phyloP scores from a whole-genome alignment of 2,797 vertebrate genomes.

The Lindbergichthys nudifrons region DNA sequence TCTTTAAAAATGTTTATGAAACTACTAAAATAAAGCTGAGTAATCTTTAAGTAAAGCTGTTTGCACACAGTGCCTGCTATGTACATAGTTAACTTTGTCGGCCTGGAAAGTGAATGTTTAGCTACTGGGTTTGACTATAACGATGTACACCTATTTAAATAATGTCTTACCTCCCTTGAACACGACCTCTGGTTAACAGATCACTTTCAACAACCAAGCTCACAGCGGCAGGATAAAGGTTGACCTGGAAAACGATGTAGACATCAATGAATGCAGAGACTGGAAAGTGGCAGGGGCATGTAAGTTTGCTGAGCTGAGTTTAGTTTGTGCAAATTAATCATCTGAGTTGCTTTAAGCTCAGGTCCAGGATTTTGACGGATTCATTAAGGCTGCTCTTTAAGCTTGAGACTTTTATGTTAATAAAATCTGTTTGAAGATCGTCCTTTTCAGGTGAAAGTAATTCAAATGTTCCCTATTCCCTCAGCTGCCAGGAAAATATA shows the following conservation, averaged over 20 bases:
- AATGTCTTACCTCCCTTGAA: neutral
- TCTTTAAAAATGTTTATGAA: neutral
- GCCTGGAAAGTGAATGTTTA: conserved; percentile 10
- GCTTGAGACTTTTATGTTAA: neutral
- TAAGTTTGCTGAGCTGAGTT: conserved; percentile 75
- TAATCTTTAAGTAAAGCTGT: neutral
- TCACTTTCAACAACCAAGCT: conserved; percentile 91
- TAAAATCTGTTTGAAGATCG: neutral
- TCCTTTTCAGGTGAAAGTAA: neutral
- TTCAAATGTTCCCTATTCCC: conserved; percentile 16
- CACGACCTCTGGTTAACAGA: conserved; percentile 77
- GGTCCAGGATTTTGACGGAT: neutral
- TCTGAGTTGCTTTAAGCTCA: neutral
- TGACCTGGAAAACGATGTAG: conserved; percentile 89
- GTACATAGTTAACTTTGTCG: conserved; percentile 6
- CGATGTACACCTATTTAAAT: neutral
- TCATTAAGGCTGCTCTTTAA: neutral
- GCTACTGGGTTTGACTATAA: neutral
- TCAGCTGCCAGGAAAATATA: conserved; percentile 89
- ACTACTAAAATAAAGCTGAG: neutral
- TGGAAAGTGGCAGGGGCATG: conserved; percentile 91
- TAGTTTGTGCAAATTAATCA: neutral
- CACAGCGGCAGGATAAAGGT: conserved; percentile 95
- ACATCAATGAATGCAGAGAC: conserved; percentile 79
- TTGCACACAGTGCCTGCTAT: neutral